Percentiles rank a stretch among this genome's conserved stretches.
These are phyloP conservation scores for Thamnophis sirtalis DNA, from an alignment of 2,113 vertebrate genomes.

Conservation along the genomic window DNA sequence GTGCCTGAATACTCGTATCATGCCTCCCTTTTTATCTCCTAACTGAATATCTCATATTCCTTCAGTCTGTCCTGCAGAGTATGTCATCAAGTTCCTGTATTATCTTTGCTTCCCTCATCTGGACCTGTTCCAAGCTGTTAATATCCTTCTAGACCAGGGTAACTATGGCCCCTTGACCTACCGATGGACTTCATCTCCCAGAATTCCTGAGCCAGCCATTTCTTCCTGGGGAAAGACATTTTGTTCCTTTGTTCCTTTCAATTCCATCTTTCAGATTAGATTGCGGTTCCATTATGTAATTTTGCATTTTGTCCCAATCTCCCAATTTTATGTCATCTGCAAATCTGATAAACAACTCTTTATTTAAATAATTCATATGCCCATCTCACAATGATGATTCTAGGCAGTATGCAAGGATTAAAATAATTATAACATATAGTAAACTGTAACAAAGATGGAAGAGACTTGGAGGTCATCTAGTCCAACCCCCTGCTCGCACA, in stretches of 20 bases:
- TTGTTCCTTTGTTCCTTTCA: not conserved
- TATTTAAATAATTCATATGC: not conserved
- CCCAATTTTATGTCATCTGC: not conserved
- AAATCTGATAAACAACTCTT: not conserved
- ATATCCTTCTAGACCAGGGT: not conserved
- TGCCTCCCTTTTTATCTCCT: not conserved
- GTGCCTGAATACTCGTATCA: not conserved
- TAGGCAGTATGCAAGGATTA: not conserved
- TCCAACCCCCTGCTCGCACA: no score
- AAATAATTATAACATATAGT: not conserved
- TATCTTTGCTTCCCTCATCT: not conserved
- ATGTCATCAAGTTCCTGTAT: not conserved
- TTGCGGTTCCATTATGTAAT: not conserved
- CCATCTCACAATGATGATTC: not conserved
- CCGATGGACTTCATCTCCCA: no score
- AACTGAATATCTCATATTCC: not conserved
- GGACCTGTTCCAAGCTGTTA: not conserved
- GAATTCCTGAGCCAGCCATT: not conserved
- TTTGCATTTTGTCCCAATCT: not conserved
- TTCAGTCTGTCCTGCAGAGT: not conserved
- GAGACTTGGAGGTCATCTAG: no score
- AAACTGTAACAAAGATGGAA: no score
- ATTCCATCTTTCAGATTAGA: not conserved
- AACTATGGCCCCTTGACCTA: not conserved
- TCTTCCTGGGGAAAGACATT: not conserved